Evolutionary conservation across 1,140 invertebrate species (phyloP).

Genomic region (Lerema accius): DNA sequence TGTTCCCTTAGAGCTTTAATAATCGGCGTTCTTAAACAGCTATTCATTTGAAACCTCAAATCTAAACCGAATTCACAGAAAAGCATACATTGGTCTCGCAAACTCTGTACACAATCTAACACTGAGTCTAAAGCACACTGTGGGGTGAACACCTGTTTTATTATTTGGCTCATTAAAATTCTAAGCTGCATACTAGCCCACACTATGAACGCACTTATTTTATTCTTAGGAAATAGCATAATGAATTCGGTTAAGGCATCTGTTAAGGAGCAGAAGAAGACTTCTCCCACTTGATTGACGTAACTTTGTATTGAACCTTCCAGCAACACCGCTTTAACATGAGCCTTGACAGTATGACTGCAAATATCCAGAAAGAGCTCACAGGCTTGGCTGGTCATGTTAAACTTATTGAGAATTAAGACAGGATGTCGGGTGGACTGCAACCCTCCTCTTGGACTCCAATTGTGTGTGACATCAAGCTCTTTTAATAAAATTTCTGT

Average conservation of each 20-base stretch:
- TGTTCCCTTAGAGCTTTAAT: constrained; percentile 78
- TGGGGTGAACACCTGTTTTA: constrained; percentile 95
- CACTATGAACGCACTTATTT: constrained; percentile 93
- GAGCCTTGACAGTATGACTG: constrained; percentile 91
- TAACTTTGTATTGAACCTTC: constrained; percentile 94
- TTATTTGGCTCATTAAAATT: constrained; percentile 91
- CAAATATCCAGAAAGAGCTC: constrained; percentile 94
- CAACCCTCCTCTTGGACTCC: constrained; percentile 96
- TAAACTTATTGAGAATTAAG: constrained; percentile 92
- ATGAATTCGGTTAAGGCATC: constrained; percentile 95
- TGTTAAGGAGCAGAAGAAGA: constrained; percentile 94
- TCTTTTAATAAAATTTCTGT: constrained; percentile 95
- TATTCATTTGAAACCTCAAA: constrained; percentile 92
- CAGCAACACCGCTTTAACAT: constrained; percentile 92
- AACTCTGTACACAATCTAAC: constrained; percentile 92
- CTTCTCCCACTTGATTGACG: constrained; percentile 91
- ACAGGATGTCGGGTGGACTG: constrained; percentile 93
- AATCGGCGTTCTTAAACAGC: constrained; percentile 87
- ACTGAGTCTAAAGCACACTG: constrained; percentile 92
- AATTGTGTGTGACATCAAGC: constrained; percentile 92
- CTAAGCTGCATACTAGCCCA: constrained; percentile 95
- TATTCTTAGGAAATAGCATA: constrained; percentile 90
- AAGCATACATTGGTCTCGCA: constrained; percentile 87
- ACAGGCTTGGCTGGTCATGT: constrained; percentile 90
- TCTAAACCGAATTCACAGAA: constrained; percentile 84